Conservation (phyloP, 2,113 vertebrate species). For the Podarcis cretensis region DNA sequence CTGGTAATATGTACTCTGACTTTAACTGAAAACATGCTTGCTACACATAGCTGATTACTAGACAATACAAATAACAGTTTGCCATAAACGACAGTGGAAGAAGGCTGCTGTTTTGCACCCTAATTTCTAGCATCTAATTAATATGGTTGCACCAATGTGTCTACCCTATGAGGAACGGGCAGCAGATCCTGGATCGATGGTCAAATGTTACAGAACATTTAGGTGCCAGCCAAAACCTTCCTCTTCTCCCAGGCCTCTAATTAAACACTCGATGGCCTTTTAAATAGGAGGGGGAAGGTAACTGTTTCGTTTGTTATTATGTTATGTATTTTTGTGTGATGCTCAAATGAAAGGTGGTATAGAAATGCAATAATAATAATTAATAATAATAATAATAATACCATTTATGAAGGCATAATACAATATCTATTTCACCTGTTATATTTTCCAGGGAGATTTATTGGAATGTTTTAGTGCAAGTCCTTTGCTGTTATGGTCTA, state of each 20-base stretch:
- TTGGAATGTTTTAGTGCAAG: neutral
- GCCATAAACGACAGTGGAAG: neutral
- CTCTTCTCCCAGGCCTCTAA: too few species aligned
- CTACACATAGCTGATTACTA: neutral
- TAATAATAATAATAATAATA: too few species aligned
- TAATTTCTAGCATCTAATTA: neutral
- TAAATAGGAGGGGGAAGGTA: too few species aligned
- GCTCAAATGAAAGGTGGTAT: too few species aligned
- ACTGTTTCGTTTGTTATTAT: too few species aligned
- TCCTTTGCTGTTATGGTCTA: neutral
- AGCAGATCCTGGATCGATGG: neutral
- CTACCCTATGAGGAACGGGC: neutral
- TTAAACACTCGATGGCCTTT: too few species aligned
- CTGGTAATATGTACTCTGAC: neutral
- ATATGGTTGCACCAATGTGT: neutral
- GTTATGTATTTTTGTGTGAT: too few species aligned
- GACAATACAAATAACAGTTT: neutral
- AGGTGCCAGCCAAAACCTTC: too few species aligned
- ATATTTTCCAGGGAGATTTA: neutral
- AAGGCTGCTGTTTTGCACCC: neutral
- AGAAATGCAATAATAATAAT: too few species aligned
- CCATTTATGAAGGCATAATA: neutral
- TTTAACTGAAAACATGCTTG: neutral
- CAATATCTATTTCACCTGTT: neutral
- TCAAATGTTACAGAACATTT: neutral